phyloP scores from a whole-genome alignment of 2,888 invertebrate genomes.

The Andrena dorsata region DNA sequence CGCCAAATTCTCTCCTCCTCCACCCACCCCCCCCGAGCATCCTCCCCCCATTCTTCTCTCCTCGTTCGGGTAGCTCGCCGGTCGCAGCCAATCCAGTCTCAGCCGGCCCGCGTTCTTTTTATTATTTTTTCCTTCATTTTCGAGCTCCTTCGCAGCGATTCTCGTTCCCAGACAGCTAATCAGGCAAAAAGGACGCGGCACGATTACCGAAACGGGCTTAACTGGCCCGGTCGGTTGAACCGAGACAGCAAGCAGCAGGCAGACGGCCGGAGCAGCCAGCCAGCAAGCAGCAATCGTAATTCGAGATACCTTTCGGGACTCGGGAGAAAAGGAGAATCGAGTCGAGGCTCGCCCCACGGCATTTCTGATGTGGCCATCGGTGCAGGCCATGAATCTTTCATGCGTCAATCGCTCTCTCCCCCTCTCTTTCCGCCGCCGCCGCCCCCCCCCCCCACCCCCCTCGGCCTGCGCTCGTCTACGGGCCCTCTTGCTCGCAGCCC shows the following conservation, averaged over 20 bases:
- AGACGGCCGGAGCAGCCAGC: conserved; percentile 31
- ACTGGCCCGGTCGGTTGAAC: conserved; percentile 61
- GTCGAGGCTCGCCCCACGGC: conserved; percentile 69
- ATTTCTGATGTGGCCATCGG: conserved; percentile 78
- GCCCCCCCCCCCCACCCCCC: too few species aligned
- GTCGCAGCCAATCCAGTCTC: not conserved
- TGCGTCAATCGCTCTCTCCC: conserved; percentile 73
- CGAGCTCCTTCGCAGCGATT: conserved; percentile 55
- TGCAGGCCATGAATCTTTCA: conserved; percentile 84
- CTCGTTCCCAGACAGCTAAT: conserved; percentile 78
- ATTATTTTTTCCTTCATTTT: not conserved
- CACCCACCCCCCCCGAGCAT: not conserved
- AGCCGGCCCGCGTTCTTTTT: not conserved
- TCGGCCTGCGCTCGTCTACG: conserved; percentile 8
- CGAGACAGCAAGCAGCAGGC: conserved; percentile 37
- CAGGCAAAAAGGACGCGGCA: conserved; percentile 73
- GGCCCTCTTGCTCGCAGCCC: conserved; percentile 4
- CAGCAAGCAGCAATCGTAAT: conserved; percentile 51
- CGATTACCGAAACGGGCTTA: conserved; percentile 74
- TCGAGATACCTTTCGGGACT: conserved; percentile 67
- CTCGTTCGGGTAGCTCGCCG: not conserved
- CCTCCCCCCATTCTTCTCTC: conserved; percentile 7
- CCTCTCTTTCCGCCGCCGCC: conserved; percentile 1
- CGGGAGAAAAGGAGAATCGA: conserved; percentile 69
- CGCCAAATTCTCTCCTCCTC: conserved; percentile 43